Percentiles rank a stretch among this genome's conserved stretches.
phyloP scores from a whole-genome alignment of 1,140 invertebrate genomes.

The Gonatopus flavifemur region DNA sequence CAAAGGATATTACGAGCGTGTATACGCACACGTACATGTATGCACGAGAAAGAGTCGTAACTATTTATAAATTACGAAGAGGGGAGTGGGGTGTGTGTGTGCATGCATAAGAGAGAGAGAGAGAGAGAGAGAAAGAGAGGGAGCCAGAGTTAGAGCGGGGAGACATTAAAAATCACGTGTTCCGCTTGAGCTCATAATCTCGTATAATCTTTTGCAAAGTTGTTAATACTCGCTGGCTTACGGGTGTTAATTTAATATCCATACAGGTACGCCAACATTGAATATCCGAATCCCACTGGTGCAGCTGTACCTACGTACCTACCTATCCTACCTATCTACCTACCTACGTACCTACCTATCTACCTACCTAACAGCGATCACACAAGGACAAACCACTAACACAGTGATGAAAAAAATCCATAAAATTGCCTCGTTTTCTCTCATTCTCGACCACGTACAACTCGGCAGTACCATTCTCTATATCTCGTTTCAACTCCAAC shows the following conservation, averaged over 20 bases:
- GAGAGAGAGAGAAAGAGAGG: slow-evolving; percentile 15
- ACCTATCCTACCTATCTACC: too few species aligned
- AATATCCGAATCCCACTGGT: slow-evolving; percentile 59
- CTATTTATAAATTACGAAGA: slow-evolving; percentile 43
- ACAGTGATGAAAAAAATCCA: slow-evolving; percentile 56
- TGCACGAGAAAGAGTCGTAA: slow-evolving; percentile 27
- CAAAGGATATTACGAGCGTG: too few species aligned
- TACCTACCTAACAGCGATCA: too few species aligned
- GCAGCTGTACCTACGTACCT: too few species aligned
- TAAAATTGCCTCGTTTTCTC: slow-evolving; percentile 43
- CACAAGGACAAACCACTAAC: slow-evolving; percentile 34
- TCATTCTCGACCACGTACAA: slow-evolving; percentile 23
- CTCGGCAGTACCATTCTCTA: slow-evolving; percentile 4
- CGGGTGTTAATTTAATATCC: slow-evolving; percentile 61
- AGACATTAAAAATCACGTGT: slow-evolving; percentile 60
- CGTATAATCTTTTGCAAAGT: slow-evolving; percentile 62
- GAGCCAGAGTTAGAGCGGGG: slow-evolving; percentile 28
- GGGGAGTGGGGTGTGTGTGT: too few species aligned
- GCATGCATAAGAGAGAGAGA: too few species aligned
- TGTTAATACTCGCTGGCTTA: slow-evolving; percentile 61
- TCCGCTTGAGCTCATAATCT: slow-evolving; percentile 60
- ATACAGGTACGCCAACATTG: slow-evolving; percentile 60
- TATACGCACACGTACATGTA: too few species aligned
- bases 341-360: too few species aligned
- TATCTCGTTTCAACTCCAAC: not conserved